Percentiles rank a stretch among this genome's conserved stretches.
phyloP scores from a whole-genome alignment of 2,888 invertebrate genomes.

The Clitarchus hookeri region DNA sequence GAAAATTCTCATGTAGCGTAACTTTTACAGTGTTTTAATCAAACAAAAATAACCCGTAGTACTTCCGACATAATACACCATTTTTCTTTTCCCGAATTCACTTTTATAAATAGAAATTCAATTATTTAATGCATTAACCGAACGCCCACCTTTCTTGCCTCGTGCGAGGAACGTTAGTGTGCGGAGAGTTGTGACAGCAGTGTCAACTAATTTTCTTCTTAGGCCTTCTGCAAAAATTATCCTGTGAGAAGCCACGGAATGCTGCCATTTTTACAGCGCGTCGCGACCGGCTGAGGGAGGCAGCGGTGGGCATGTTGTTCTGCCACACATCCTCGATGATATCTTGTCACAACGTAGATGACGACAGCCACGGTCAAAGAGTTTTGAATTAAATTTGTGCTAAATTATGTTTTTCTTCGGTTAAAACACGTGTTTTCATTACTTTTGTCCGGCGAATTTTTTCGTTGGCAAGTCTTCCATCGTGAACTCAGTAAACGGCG shows the following conservation, averaged over 20 bases:
- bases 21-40: background rate
- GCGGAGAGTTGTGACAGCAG: constrained; percentile 43
- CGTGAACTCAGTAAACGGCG: constrained; percentile 60
- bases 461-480: constrained; percentile 58
- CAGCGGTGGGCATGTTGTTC: constrained; percentile 51
- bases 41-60: constrained; percentile 40
- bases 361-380: constrained; percentile 50
- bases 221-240: constrained; percentile 59
- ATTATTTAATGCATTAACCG: constrained; percentile 40
- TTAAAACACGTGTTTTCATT: constrained; percentile 33
- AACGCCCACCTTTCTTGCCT: constrained; percentile 48
- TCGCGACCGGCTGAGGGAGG: constrained; percentile 43
- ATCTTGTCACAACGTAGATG: constrained; percentile 44
- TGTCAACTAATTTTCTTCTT: constrained; percentile 64
- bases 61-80: constrained; percentile 42
- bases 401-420: constrained; percentile 32
- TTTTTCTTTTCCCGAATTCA: constrained; percentile 43
- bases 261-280: constrained; percentile 59
- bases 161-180: constrained; percentile 44
- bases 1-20: background rate
- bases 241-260: constrained; percentile 56
- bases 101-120: constrained; percentile 41
- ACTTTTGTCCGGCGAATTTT: constrained; percentile 49
- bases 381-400: constrained; percentile 24
- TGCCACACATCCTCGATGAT: constrained; percentile 49